These are phyloP conservation scores for Lithobates sylvaticus DNA, from an alignment of 2,797 vertebrate genomes.

Conservation along the genomic window DNA sequence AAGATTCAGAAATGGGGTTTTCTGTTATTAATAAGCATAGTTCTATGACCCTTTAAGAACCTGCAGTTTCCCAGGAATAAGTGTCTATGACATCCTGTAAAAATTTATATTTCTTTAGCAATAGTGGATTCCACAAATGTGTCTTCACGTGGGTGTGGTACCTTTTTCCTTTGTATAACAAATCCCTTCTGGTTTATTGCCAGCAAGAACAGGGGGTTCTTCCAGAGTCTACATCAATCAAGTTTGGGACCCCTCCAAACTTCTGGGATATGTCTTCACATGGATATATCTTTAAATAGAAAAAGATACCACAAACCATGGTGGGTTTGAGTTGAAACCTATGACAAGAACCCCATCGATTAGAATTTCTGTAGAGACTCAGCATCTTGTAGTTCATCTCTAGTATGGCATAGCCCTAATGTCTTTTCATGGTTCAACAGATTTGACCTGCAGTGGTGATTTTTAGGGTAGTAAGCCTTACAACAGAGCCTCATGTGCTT, in stretches of 20 bases:
- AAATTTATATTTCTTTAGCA: slow-evolving; percentile 17
- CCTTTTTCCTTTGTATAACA: neutral
- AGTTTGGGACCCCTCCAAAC: neutral
- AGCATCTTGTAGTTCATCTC: neutral
- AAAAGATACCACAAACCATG: too few relatives aligned
- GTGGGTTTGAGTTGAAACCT: too few relatives aligned
- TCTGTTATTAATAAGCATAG: neutral
- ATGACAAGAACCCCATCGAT: neutral
- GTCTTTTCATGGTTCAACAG: neutral
- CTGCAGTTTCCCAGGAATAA: too few relatives aligned
- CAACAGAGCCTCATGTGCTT: neutral
- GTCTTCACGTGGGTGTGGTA: neutral
- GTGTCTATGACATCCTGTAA: neutral
- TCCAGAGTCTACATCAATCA: slow-evolving; percentile 9
- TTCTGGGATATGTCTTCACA: too few relatives aligned
- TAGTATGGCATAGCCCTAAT: neutral
- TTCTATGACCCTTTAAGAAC: neutral
- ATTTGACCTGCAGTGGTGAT: neutral
- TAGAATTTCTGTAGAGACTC: neutral
- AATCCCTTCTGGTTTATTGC: neutral
- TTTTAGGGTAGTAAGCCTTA: neutral
- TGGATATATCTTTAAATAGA: too few relatives aligned
- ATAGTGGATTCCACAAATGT: neutral
- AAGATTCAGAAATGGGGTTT: neutral
- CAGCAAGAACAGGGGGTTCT: neutral